phyloP scores from a whole-genome alignment of 2,888 invertebrate species.

The Patella ulyssiponensis region DNA sequence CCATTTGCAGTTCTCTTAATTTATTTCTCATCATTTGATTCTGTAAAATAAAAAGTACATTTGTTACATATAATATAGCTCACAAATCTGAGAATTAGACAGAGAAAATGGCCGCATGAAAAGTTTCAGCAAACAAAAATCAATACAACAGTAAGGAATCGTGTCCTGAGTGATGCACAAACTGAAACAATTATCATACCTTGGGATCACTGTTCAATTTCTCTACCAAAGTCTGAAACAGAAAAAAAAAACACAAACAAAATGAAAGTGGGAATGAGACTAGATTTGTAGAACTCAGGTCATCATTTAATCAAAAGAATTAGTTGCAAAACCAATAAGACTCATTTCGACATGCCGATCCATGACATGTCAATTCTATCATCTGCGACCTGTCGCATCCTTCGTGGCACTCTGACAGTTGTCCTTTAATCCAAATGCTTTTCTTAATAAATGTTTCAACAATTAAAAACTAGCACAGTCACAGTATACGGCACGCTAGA shows the following conservation, averaged over 20 bases:
- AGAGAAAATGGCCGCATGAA: conserved; percentile 47
- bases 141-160: conserved; percentile 42
- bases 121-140: conserved; percentile 61
- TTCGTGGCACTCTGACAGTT: too few species aligned
- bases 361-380: too few species aligned
- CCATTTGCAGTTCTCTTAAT: conserved; percentile 61
- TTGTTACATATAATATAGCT: conserved; percentile 3
- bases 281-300: too few species aligned
- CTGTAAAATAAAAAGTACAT: conserved; percentile 48
- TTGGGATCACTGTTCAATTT: conserved; percentile 64
- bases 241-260: conserved; percentile 19
- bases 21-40: conserved; percentile 56
- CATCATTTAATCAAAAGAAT: too few species aligned
- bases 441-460: too few species aligned
- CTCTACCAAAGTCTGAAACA: conserved; percentile 62
- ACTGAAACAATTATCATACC: conserved; percentile 45
- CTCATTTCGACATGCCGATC: too few species aligned
- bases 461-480: too few species aligned
- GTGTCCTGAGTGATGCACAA: conserved; percentile 10
- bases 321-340: too few species aligned
- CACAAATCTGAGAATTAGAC: conserved; percentile 14
- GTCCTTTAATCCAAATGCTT: too few species aligned
- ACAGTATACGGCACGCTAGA: too few species aligned
- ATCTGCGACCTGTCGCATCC: too few species aligned
- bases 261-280: too few species aligned